Base-by-base conservation (phyloP, 2,888 invertebrate genomes). In the Teinopalpus imperialis region DNA sequence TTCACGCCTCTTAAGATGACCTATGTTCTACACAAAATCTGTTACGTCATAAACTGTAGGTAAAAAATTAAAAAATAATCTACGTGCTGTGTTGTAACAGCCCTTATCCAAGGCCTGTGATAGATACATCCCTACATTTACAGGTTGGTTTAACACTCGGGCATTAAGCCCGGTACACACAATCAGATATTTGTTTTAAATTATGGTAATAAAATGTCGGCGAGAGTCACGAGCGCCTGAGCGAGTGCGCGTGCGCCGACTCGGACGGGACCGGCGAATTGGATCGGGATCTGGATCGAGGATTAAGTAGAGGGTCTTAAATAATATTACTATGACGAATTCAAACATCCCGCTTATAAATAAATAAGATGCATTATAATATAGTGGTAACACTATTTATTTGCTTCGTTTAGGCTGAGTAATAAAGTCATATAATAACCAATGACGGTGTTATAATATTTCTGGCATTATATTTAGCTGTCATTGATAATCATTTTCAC, bases 171-270 rank as follows among this genome's bases (percentile, higher is more conserved):
- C 75, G 73, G 80, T 81, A 81, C 86, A 83, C 81, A 89, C 87
- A 89, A 89, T 89, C 89, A 89, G 89, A 89, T 89, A 89, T 89
- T 89, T 89, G 89, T 89, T 89, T 89, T 89, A 89, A 89, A 89
- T 89, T 89, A 89, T 89, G 89, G 89, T 89, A 89, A 89, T 89
- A 89, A 89, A 89, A 87, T 81, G 89, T 89, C 89, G 71, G 88
- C 67, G 74, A 73, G 73, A 86, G 89, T 89, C 89, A 89, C 89
- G 89, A 82, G 74, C 81, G 68, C 57, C 55, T 70, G 73, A 75
- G 73, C 69, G 46, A 40, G 69, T 68, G 78, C 76, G 79, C 81
- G 75, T 66, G 82, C 80, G 72, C 72, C 24, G 52, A 12, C 29
- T 4, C 50, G 51, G 59, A 59, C 59, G 62, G 67, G 69, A 70